Conservation (phyloP, 2,113 vertebrate species). For the Bubalus kerabau region DNA sequence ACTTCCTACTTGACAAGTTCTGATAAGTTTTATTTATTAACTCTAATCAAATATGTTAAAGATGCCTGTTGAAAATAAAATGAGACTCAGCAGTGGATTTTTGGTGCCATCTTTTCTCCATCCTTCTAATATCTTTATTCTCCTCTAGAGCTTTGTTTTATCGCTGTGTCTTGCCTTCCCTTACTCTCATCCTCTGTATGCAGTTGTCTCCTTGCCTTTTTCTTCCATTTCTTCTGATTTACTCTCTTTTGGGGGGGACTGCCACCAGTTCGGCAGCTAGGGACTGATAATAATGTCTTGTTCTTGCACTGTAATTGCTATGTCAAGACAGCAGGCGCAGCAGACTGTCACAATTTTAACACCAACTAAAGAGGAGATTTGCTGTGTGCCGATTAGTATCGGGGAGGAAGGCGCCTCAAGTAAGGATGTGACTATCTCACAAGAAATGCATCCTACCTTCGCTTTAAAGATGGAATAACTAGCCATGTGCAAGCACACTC, state of each 20-base stretch:
- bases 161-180: not conserved
- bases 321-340: constrained; percentile 26
- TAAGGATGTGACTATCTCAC: not conserved
- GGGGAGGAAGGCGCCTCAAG: not conserved
- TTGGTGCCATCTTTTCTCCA: not conserved
- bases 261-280: not conserved
- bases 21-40: constrained; percentile 14
- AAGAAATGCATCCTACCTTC: not conserved
- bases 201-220: not conserved
- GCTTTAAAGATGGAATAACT: not conserved
- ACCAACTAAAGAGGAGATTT: constrained; percentile 32
- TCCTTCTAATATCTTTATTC: not conserved
- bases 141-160: not conserved
- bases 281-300: constrained; percentile 58
- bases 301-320: constrained; percentile 50
- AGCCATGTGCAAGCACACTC: not conserved
- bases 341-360: constrained; percentile 30
- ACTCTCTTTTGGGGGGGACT: not conserved
- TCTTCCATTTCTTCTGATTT: constrained; percentile 23
- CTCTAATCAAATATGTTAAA: constrained; percentile 1
- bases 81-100: not conserved
- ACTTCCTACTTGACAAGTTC: not conserved
- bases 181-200: not conserved
- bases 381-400: constrained; percentile 34
- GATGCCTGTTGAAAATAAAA: constrained; percentile 32